A percentile compares a stretch with the other conserved stretches of the same genome.
Conservation (phyloP, 2,113 vertebrate genomes). For the Nettapus auritus region DNA sequence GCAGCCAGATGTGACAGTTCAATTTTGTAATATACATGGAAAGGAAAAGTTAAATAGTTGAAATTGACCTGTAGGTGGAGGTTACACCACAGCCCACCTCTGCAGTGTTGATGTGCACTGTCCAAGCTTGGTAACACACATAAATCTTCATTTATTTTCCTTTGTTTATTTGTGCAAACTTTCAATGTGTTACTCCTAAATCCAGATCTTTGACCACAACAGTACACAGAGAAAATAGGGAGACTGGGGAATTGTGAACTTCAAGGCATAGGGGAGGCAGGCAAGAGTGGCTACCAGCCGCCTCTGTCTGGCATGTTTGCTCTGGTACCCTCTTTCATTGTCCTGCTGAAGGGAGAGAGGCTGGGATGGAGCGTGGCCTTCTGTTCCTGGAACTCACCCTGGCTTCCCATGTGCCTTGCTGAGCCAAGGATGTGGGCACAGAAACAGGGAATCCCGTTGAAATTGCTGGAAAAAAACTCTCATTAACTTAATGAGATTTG, state of each 20-base stretch:
- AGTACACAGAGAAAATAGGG: neutral
- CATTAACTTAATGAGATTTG: slow-evolving; percentile 71
- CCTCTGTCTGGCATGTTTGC: neutral
- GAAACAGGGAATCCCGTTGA: slow-evolving; percentile 65
- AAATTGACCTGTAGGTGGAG: neutral
- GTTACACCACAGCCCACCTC: neutral
- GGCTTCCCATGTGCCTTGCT: neutral
- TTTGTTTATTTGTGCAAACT: neutral
- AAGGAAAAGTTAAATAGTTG: neutral
- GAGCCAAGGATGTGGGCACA: slow-evolving; percentile 9
- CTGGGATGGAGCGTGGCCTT: neutral
- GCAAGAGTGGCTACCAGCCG: neutral
- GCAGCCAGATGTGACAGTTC: neutral
- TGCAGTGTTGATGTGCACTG: neutral
- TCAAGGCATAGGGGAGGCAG: neutral
- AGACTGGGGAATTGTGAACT: neutral
- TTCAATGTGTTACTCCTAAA: neutral
- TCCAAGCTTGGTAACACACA: neutral
- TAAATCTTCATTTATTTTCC: neutral
- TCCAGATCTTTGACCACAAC: neutral
- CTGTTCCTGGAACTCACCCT: neutral
- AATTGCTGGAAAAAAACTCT: slow-evolving; percentile 45
- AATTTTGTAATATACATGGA: neutral
- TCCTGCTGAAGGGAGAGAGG: neutral
- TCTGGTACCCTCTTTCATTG: neutral